Evolutionary conservation across 2,888 invertebrate genomes (phyloP).

Genomic region (Parnassius orleans): DNA sequence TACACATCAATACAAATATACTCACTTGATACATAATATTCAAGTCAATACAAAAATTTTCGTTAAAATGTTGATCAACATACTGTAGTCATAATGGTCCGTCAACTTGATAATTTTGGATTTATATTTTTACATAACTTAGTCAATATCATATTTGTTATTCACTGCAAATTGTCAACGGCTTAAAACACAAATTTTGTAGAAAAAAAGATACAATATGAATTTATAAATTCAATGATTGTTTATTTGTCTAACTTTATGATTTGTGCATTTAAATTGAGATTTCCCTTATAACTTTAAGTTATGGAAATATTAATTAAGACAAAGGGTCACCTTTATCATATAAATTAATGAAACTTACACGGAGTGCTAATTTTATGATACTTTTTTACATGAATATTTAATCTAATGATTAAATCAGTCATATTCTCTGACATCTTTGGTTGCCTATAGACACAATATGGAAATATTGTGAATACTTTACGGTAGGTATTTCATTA

Average conservation of each 20-base stretch:
- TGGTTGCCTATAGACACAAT: slow-evolving; percentile 57
- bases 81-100: slow-evolving; percentile 40
- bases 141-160: not conserved
- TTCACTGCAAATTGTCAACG: not conserved
- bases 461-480: slow-evolving; percentile 32
- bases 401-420: slow-evolving; percentile 43
- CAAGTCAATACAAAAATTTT: slow-evolving; percentile 39
- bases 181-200: not conserved
- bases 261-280: slow-evolving; percentile 57
- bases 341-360: slow-evolving; percentile 19
- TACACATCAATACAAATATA: slow-evolving; percentile 36
- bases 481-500: slow-evolving; percentile 21
- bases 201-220: slow-evolving; percentile 16
- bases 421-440: slow-evolving; percentile 60
- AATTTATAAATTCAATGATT: slow-evolving; percentile 32
- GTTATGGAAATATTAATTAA: slow-evolving; percentile 20
- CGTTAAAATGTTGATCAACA: slow-evolving; percentile 74
- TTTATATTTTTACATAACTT: not conserved
- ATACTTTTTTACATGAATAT: slow-evolving; percentile 34
- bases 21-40: slow-evolving; percentile 34
- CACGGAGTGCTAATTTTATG: slow-evolving; percentile 27
- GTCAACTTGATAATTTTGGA: slow-evolving; percentile 28
- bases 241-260: slow-evolving; percentile 40
- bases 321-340: slow-evolving; percentile 22
- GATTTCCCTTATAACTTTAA: slow-evolving; percentile 19